phyloP scores from a whole-genome alignment of 2,888 invertebrate genomes.

The Nymphalis urticae region DNA sequence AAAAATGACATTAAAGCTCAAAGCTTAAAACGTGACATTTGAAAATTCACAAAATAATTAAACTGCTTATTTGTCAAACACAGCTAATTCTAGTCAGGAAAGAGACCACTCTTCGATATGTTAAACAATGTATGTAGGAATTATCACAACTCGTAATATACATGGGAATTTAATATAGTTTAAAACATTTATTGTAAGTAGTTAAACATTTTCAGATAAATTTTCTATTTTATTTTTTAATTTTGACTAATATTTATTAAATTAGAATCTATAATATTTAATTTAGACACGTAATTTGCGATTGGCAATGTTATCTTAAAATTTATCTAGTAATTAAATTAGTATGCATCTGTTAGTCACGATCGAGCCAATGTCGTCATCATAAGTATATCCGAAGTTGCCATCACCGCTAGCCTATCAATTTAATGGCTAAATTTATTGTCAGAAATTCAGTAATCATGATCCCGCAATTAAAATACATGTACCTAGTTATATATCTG shows the following conservation, averaged over 20 bases:
- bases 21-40: slow-evolving; percentile 38
- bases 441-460: slow-evolving; percentile 47
- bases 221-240: slow-evolving; percentile 12
- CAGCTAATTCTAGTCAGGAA: slow-evolving; percentile 70
- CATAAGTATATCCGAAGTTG: slow-evolving; percentile 50
- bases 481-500: background rate
- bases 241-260: slow-evolving; percentile 27
- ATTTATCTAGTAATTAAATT: slow-evolving; percentile 47
- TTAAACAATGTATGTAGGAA: slow-evolving; percentile 21
- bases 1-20: slow-evolving; percentile 32
- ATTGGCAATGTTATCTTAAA: slow-evolving; percentile 69
- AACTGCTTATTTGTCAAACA: slow-evolving; percentile 77
- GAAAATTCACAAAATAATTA: slow-evolving; percentile 33
- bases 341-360: slow-evolving; percentile 48
- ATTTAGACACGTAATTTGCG: slow-evolving; percentile 60
- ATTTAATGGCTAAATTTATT: slow-evolving; percentile 54
- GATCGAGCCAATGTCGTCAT: slow-evolving; percentile 72
- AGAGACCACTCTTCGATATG: slow-evolving; percentile 46
- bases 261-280: slow-evolving; percentile 36
- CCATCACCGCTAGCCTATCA: slow-evolving; percentile 42
- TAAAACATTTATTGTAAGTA: slow-evolving; percentile 5
- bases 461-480: slow-evolving; percentile 23
- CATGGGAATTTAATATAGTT: slow-evolving; percentile 3
- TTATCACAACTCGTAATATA: slow-evolving; percentile 23
- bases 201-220: slow-evolving; percentile 3